Conservation (phyloP, 2,797 vertebrate genomes). For the Scomberomorus guttatus region DNA sequence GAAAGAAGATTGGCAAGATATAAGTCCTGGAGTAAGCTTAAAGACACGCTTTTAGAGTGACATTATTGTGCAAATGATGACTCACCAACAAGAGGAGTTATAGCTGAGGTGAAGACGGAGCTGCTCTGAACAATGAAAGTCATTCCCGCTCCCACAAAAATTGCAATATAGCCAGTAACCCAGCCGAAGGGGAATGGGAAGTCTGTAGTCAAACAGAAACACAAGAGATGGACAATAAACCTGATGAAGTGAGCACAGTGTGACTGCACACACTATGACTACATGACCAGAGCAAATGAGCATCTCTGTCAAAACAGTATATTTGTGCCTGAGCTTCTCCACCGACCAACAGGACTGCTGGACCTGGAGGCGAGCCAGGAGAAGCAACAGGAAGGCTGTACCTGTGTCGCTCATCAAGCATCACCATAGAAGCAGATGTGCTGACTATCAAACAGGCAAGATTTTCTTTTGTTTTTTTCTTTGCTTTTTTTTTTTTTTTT, state of each 20-base stretch:
- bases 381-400: conserved; percentile 60
- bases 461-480: accelerated
- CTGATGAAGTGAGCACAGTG: background rate
- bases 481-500: background rate
- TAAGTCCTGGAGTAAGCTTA: background rate
- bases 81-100: conserved; percentile 97
- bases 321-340: conserved; percentile 69
- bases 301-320: background rate
- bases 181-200: conserved; percentile 96
- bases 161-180: conserved; percentile 96
- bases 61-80: background rate
- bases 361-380: conserved; percentile 51
- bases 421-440: conserved; percentile 69
- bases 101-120: conserved; percentile 97
- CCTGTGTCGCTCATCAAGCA: conserved; percentile 83
- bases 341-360: conserved; percentile 49
- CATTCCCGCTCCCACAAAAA: conserved; percentile 95
- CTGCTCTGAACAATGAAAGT: conserved; percentile 98
- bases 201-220: conserved; percentile 83
- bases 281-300: background rate
- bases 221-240: conserved; percentile 21
- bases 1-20: background rate
- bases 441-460: conserved; percentile 78
- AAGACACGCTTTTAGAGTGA: background rate
- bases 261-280: background rate